Conservation (phyloP, 2,797 vertebrate genomes). For the Kryptolebias ocellatus region DNA sequence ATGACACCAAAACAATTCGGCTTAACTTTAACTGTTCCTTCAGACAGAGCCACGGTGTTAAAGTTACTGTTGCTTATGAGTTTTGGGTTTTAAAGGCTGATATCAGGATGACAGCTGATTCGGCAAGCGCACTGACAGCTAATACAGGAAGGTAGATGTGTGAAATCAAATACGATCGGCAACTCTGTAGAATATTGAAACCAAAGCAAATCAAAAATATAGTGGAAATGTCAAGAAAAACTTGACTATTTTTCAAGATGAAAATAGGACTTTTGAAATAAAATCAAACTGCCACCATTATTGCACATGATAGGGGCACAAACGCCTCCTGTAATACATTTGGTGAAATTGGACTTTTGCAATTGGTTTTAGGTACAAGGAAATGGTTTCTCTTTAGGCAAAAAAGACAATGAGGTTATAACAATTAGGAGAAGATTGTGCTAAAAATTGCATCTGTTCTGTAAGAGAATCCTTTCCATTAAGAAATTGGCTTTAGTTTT, state of each 20-base stretch:
- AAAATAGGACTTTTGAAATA: neutral
- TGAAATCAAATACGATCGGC: neutral
- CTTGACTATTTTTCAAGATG: neutral
- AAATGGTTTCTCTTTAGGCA: conserved; percentile 7
- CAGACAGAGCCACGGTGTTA: neutral
- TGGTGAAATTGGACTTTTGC: neutral
- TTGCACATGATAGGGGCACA: neutral
- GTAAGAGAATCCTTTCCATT: neutral
- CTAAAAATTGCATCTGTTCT: conserved; percentile 1
- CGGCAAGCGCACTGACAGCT: neutral
- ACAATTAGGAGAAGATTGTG: neutral
- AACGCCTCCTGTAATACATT: neutral
- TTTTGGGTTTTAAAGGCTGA: neutral
- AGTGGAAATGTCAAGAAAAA: neutral
- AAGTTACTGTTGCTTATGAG: neutral
- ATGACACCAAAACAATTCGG: no score
- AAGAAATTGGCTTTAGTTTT: neutral
- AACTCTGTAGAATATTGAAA: neutral
- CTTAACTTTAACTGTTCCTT: neutral
- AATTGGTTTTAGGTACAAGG: conserved; percentile 4
- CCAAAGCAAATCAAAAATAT: neutral
- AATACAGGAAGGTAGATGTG: neutral
- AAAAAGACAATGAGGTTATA: conserved; percentile 6
- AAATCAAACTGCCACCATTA: neutral
- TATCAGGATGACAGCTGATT: neutral